These are phyloP conservation scores for Meghimatium bilineatum DNA, from an alignment of 2,888 invertebrate species.

Conservation along the genomic window DNA sequence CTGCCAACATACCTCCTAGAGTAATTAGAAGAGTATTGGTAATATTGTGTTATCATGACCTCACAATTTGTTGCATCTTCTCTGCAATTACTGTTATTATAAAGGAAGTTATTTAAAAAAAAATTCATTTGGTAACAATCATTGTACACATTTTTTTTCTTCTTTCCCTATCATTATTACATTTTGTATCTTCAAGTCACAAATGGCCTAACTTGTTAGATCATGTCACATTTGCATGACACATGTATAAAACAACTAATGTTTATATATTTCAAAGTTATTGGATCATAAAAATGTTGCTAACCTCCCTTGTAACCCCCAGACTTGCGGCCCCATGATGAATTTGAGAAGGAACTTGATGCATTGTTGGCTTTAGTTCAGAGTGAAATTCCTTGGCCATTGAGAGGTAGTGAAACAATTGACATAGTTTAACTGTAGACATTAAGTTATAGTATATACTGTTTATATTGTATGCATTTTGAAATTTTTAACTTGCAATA, in stretches of 20 bases:
- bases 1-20: too few species aligned
- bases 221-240: background rate
- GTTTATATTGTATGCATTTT: background rate
- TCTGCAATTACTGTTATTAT: too few species aligned
- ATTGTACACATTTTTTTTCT: background rate
- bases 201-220: background rate
- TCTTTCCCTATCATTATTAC: background rate
- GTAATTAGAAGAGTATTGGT: too few species aligned
- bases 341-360: constrained; percentile 68
- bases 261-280: background rate
- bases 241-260: background rate
- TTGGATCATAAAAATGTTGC: constrained; percentile 1
- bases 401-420: constrained; percentile 40
- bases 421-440: background rate
- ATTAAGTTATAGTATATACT: background rate
- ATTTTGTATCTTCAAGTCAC: background rate
- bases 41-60: too few species aligned
- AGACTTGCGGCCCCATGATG: constrained; percentile 56
- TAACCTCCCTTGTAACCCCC: constrained; percentile 44
- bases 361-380: constrained; percentile 59
- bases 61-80: too few species aligned
- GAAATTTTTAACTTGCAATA: too few species aligned
- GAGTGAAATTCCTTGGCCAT: constrained; percentile 51
- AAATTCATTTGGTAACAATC: too few species aligned
- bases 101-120: too few species aligned